Conservation (phyloP, 2,113 vertebrate species). For the Siphamia tubifer region DNA sequence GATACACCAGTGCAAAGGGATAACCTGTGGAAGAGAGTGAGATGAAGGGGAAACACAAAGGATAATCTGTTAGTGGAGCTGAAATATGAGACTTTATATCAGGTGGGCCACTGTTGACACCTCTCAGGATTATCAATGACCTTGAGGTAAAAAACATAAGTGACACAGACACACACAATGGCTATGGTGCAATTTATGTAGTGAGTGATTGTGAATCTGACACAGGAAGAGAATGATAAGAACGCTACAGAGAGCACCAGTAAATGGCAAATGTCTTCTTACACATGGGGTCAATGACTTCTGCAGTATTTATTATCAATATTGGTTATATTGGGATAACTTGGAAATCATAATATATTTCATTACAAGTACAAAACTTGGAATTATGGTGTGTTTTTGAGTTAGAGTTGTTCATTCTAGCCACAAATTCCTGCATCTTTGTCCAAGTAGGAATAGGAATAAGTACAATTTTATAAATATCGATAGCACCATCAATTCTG, state of each 20-base stretch:
- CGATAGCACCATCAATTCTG: no score
- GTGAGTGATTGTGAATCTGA: background rate
- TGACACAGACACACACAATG: background rate
- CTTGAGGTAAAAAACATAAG: background rate
- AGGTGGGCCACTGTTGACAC: background rate
- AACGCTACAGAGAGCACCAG: background rate
- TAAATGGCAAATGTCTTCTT: background rate
- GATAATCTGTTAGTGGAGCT: background rate
- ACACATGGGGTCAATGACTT: background rate
- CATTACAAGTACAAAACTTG: no score
- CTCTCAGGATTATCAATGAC: conserved; percentile 5
- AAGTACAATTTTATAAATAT: no score
- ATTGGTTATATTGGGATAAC: no score
- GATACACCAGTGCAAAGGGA: conserved; percentile 91
- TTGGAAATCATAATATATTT: no score
- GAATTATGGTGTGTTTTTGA: no score
- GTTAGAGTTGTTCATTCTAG: no score
- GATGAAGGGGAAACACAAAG: conserved; percentile 10
- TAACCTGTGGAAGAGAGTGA: conserved; percentile 87
- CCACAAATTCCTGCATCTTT: no score
- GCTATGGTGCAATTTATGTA: background rate
- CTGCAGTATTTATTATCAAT: no score
- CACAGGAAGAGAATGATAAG: conserved; percentile 9
- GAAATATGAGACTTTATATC: background rate
- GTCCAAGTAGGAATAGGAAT: no score